Evolutionary conservation across 23 tunicate genomes (phyloP).

Genomic region (Styela clava): DNA sequence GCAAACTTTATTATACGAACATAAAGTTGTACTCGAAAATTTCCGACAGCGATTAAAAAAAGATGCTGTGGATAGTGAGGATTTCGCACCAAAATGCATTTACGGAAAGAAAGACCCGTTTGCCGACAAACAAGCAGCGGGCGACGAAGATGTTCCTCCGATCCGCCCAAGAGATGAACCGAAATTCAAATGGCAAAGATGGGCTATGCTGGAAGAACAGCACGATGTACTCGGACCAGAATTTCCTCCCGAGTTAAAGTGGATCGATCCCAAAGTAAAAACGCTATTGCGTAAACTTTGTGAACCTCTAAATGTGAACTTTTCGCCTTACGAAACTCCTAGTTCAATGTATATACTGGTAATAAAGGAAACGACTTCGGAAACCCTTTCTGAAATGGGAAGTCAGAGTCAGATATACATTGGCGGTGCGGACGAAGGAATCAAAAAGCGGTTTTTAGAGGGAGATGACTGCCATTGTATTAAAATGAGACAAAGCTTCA

Average conservation of each 20-base stretch:
- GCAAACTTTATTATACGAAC: constrained; percentile 78
- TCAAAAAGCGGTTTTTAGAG: constrained; percentile 46
- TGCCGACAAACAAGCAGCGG: constrained; percentile 40
- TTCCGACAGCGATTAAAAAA: constrained; percentile 26
- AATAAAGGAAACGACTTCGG: constrained; percentile 67
- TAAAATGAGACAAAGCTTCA: constrained; percentile 40
- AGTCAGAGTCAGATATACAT: constrained; percentile 84
- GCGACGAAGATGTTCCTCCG: constrained; percentile 32
- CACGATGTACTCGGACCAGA: constrained; percentile 65
- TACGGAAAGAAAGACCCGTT: constrained; percentile 86
- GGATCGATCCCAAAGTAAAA: constrained; percentile 89
- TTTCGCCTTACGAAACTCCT: constrained; percentile 38
- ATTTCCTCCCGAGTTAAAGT: constrained; percentile 66
- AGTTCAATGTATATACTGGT: constrained; percentile 84
- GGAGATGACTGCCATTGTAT: constrained; percentile 63
- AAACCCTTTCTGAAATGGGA: constrained; percentile 48
- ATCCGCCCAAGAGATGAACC: constrained; percentile 83
- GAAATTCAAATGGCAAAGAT: constrained; percentile 81
- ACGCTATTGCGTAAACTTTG: constrained; percentile 77
- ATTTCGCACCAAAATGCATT: constrained; percentile 58
- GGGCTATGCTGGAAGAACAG: constrained; percentile 38
- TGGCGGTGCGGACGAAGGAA: constrained; percentile 81
- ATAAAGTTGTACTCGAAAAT: constrained; percentile 52
- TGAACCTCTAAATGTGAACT: constrained; percentile 58
- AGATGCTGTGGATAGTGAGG: constrained; percentile 30